phyloP scores from a whole-genome alignment of 2,113 vertebrate species.

The Neodon shergylaensis region DNA sequence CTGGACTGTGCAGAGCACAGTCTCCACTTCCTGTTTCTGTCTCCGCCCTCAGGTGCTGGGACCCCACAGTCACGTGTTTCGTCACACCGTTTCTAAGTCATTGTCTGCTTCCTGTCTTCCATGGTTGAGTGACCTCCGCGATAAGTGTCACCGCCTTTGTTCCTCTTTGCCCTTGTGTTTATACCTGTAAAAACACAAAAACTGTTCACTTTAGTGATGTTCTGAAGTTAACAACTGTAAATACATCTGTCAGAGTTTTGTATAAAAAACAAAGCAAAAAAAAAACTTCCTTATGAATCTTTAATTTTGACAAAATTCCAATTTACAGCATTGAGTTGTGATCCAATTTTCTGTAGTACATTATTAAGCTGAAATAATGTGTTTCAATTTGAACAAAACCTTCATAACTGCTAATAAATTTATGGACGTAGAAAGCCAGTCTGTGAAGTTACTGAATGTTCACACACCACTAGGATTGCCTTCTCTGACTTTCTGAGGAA shows the following conservation, averaged over 20 bases:
- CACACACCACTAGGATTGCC: background rate
- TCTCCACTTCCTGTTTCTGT: background rate
- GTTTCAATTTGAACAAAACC: slow-evolving; percentile 26
- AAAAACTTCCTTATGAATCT: background rate
- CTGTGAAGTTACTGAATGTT: background rate
- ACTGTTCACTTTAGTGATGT: background rate
- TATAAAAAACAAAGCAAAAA: background rate
- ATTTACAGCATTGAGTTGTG: background rate
- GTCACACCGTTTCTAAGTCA: background rate
- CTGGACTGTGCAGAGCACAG: background rate
- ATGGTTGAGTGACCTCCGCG: rapidly evolving
- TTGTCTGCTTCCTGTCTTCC: background rate
- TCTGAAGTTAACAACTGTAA: background rate
- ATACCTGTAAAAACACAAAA: background rate
- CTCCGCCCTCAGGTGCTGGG: background rate
- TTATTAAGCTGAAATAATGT: slow-evolving; percentile 10
- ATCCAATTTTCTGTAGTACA: background rate
- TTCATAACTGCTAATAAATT: slow-evolving; percentile 15
- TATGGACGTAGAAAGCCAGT: background rate
- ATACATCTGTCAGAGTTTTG: background rate
- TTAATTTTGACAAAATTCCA: background rate
- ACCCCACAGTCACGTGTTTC: background rate
- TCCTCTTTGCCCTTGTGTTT: background rate
- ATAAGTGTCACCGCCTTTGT: background rate
- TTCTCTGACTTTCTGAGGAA: background rate